Base-by-base conservation (phyloP, 1,140 invertebrate genomes). In the Pseudoatta argentina region DNA sequence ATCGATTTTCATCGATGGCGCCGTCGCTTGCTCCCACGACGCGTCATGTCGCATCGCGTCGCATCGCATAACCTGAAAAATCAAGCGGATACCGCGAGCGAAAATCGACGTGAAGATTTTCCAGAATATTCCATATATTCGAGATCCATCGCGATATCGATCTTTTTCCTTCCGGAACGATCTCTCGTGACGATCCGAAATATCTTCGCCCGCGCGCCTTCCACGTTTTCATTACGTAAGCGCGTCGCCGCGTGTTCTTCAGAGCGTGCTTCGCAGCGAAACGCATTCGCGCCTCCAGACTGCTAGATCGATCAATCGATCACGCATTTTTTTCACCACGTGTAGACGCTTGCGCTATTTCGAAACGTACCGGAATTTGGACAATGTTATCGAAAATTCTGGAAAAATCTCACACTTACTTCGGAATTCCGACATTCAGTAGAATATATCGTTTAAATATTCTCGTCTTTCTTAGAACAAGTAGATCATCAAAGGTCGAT, bases 161-260 rank as follows among this genome's bases (percentile, higher is more conserved):
- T 53, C 27, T n/a, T n/a, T 55, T n/a, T 1, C 30, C 48, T 72
- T 12, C 5, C 27, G 12, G 10, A 61, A 34, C 6, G 30, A n/a
- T 48, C 39, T 69, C n/a, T n/a, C 34, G 18, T 51, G 21, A 27
- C 34, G 67, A 72, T 72, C 78, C 18, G 34, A 55, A 39, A 39
- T 79, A 24, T 39, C 27, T 10, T 59, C 57, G 24, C 18, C 12
- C 21, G 27, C 34, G 67, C 53, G 21, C 34, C 34, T 64, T 81
- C 48, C 63, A 51, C 51, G 51, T 39, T 85, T 30, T 71, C n/a
- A 39, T 88, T 88, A 88, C 55, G 79, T 88, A 88, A 88, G 82
- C 51, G 59, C 67, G 69, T 72, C 55, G 69, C 66, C 48, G 48
- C 86, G 66, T n/a, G 57, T 0, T 79, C 59, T 48, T 7, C 14